phyloP scores from a whole-genome alignment of 2,113 vertebrate genomes.

The Platysternon megacephalum region DNA sequence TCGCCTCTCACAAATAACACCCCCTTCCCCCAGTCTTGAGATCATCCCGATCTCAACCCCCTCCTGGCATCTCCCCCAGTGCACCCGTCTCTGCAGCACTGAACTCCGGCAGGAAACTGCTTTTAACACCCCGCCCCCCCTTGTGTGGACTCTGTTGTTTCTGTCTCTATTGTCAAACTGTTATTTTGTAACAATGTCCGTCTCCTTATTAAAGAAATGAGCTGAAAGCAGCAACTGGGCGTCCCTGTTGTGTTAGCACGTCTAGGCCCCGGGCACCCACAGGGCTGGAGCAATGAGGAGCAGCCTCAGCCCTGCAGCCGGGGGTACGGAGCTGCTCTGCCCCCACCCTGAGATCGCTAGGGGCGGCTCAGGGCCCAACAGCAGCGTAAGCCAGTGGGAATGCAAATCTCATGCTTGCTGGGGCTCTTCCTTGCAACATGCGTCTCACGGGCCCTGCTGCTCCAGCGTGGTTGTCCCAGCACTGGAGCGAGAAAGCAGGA shows the following conservation, averaged over 20 bases:
- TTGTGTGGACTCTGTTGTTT: conserved; percentile 74
- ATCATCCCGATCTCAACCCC: neutral
- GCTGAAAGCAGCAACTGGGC: conserved; percentile 71
- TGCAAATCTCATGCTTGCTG: neutral
- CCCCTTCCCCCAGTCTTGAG: too few relatives aligned
- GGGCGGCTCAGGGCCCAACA: too few relatives aligned
- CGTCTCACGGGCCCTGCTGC: neutral
- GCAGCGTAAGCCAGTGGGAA: neutral
- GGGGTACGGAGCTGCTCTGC: neutral
- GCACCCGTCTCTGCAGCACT: conserved; percentile 20
- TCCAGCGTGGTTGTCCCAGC: neutral
- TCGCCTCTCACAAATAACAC: too few relatives aligned
- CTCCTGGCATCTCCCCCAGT: accelerated
- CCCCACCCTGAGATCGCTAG: neutral
- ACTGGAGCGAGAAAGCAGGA: neutral
- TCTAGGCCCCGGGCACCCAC: accelerated
- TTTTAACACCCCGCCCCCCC: conserved; percentile 56
- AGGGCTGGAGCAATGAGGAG: accelerated
- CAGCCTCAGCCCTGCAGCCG: neutral
- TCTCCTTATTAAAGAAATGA: conserved; percentile 85
- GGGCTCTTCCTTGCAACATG: neutral
- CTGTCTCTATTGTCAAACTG: conserved; percentile 74
- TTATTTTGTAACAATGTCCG: conserved; percentile 82
- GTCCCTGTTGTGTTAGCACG: conserved; percentile 13
- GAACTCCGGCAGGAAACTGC: conserved; percentile 53